A percentile compares a stretch with the other conserved stretches of the same genome.
phyloP scores from a whole-genome alignment of 1,140 invertebrate genomes.

The Trichonephila clavipes region DNA sequence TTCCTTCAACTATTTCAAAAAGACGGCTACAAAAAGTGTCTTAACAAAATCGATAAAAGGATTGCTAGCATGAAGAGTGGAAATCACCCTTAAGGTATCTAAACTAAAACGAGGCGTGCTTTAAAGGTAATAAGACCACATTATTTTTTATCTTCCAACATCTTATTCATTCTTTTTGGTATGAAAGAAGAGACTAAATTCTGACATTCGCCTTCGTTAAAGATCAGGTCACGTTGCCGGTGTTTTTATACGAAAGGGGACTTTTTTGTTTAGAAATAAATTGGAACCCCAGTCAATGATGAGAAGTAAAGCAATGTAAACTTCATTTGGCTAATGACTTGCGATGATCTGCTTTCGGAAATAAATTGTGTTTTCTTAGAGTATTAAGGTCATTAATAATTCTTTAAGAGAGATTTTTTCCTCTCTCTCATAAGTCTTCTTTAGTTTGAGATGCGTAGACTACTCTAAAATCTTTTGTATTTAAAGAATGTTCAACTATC shows the following conservation, averaged over 20 bases:
- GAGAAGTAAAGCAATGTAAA: not conserved
- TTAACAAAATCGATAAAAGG: conserved; percentile 32
- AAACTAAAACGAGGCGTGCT: conserved; percentile 44
- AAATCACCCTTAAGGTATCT: conserved; percentile 36
- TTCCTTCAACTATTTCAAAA: conserved; percentile 4
- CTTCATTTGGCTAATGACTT: conserved; percentile 48
- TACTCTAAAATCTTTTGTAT: not conserved
- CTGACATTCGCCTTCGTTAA: conserved; percentile 51
- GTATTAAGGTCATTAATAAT: conserved; percentile 1
- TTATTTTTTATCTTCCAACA: conserved; percentile 40
- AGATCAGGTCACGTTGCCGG: conserved; percentile 44
- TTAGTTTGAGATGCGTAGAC: not conserved
- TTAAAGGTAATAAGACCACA: conserved; percentile 33
- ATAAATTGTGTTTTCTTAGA: not conserved
- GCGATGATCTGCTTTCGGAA: not conserved
- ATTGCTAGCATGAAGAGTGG: not conserved
- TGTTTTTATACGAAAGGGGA: conserved; percentile 7
- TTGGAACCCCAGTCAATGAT: conserved; percentile 4
- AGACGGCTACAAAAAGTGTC: not conserved
- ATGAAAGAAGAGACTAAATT: conserved; percentile 50
- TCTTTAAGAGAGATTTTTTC: not conserved
- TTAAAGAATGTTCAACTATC: no score
- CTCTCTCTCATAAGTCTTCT: not conserved
- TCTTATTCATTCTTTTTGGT: conserved; percentile 50
- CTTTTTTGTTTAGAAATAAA: conserved; percentile 50